Conservation (phyloP, 2,888 invertebrate genomes). For the Mechanitis messenoides region DNA sequence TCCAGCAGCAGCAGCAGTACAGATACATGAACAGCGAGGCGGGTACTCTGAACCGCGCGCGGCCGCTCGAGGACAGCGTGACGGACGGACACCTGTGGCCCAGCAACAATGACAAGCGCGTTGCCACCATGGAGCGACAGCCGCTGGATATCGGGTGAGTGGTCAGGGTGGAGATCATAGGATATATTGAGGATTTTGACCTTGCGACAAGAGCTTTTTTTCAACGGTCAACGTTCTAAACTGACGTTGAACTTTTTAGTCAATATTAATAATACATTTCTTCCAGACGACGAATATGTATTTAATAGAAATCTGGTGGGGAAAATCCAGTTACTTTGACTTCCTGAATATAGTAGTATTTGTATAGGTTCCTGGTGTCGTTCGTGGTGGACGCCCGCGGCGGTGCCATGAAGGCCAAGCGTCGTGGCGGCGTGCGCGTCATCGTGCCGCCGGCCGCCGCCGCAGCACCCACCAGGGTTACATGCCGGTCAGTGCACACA, state of each 20-base stretch:
- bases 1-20: slow-evolving; percentile 74
- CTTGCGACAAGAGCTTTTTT: too few relatives aligned
- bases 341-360: too few relatives aligned
- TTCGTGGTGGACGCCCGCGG: slow-evolving; percentile 99
- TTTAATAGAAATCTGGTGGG: too few relatives aligned
- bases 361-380: slow-evolving; percentile 90
- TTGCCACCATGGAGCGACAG: slow-evolving; percentile 69
- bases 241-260: too few relatives aligned
- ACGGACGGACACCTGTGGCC: slow-evolving; percentile 72
- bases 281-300: too few relatives aligned
- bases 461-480: slow-evolving; percentile 95
- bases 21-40: slow-evolving; percentile 75
- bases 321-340: too few relatives aligned
- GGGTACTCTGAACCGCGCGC: slow-evolving; percentile 67
- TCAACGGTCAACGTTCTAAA: too few relatives aligned
- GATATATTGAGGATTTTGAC: too few relatives aligned
- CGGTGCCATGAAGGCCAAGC: slow-evolving; percentile 98
- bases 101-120: slow-evolving; percentile 70
- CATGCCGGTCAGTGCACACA: slow-evolving; percentile 84
- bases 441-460: slow-evolving; percentile 98
- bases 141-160: slow-evolving; percentile 69
- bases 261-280: too few relatives aligned
- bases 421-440: slow-evolving; percentile 97
- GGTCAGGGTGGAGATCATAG: too few relatives aligned
- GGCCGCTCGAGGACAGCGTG: slow-evolving; percentile 70